Conservation (phyloP, 2,797 vertebrate genomes). For the Brachyrhaphis roseni region DNA sequence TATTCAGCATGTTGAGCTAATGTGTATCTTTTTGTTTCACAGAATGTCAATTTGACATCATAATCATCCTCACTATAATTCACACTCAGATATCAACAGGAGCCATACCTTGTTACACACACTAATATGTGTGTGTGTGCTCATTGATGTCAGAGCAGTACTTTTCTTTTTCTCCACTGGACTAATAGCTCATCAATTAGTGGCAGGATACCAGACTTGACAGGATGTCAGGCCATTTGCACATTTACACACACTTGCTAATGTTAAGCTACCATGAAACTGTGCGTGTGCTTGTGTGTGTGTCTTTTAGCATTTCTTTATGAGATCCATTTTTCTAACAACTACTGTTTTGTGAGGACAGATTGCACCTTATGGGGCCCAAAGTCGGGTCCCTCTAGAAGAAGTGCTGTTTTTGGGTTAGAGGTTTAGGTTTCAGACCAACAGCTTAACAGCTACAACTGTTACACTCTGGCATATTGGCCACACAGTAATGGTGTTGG, state of each 20-base stretch:
- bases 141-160: conserved; percentile 23
- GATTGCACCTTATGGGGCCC: no score
- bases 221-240: conserved; percentile 43
- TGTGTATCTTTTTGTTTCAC: conserved; percentile 5
- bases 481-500: not conserved
- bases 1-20: not conserved
- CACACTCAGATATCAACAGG: conserved; percentile 49
- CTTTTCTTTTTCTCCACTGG: conserved; percentile 3
- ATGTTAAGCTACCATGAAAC: not conserved
- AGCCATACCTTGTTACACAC: conserved; percentile 56
- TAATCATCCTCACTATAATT: conserved; percentile 30
- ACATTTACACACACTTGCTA: not conserved
- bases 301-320: not conserved
- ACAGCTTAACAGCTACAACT: not conserved
- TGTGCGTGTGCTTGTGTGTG: not conserved
- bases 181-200: conserved; percentile 58
- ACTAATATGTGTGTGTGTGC: conserved; percentile 5
- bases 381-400: no score
- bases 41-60: conserved; percentile 50
- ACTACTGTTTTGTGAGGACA: no score
- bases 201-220: conserved; percentile 22
- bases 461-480: not conserved
- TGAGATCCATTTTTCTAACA: no score
- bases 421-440: no score
- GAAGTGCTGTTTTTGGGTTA: no score